Percentiles rank a stretch among this genome's conserved stretches.
These are phyloP conservation scores for Pogonocichla stellata DNA, from an alignment of 2,113 vertebrate genomes.

Conservation along the genomic window DNA sequence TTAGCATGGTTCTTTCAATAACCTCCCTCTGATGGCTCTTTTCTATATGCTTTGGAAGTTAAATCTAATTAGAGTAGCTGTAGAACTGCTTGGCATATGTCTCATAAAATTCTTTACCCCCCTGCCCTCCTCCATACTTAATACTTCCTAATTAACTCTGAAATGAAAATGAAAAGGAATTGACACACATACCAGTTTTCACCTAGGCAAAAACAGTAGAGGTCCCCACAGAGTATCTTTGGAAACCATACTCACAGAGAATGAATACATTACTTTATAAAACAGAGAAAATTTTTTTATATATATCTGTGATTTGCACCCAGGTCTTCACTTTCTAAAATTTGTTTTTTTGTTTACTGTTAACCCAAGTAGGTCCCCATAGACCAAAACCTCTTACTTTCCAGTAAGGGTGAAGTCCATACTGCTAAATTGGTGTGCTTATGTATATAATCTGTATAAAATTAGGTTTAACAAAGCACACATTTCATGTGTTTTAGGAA, in stretches of 20 bases:
- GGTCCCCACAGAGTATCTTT: not conserved
- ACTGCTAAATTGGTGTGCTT: not conserved
- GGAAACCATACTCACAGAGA: not conserved
- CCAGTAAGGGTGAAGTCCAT: not conserved
- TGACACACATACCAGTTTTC: not conserved
- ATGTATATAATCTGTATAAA: not conserved
- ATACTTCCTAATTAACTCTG: constrained; percentile 55
- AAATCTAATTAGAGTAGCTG: constrained; percentile 47
- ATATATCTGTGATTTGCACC: not conserved
- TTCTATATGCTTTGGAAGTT: constrained; percentile 11
- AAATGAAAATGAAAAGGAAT: constrained; percentile 35
- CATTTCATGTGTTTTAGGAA: not conserved
- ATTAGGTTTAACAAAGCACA: not conserved
- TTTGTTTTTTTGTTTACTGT: not conserved
- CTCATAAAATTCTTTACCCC: constrained; percentile 38
- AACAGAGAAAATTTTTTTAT: not conserved
- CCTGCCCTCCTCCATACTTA: constrained; percentile 18
- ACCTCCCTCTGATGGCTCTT: not conserved
- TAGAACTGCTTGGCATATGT: constrained; percentile 20
- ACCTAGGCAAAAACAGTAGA: not conserved
- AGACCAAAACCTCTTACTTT: not conserved
- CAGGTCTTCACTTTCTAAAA: not conserved
- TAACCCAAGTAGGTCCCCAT: not conserved
- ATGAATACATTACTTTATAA: not conserved
- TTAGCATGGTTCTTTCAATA: constrained; percentile 19